Evolutionary conservation across 2,113 vertebrate genomes (phyloP), one percentile per base, ranked within the genome.

Genomic region (Atractosteus spatula): DNA sequence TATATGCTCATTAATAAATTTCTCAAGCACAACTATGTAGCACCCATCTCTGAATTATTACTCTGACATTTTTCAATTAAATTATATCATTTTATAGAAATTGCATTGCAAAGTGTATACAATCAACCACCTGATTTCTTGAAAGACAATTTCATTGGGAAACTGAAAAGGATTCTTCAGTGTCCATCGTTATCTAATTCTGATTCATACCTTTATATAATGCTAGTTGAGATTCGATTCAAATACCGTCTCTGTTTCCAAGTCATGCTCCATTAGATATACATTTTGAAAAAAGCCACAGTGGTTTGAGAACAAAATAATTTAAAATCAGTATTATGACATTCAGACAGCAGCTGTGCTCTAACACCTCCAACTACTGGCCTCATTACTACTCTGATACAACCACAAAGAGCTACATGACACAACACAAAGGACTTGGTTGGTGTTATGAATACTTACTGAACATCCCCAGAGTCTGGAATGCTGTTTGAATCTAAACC

Each of bases 121-220:
- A 73, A 74, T 70, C 56, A 45, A n/a, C 72, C 66, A 62, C 44
- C 71, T 74, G 72, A 68, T 68, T 68, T 51, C 42, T 16, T 16
- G 17, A 56, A 29, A 55, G 72, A 29, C 42, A 42, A 59, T 62
- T 62, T 54, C 44, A 68, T 42, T 10, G 57, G 64, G 55, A 72
- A 67, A 72, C 47, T 72, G 63, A 11, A 47, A 14, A 59, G 70
- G 59, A 54, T 17, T 59, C 55, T 72, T 55, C 16, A 45, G 54
- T 55, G 66, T 66, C 66, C 42, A 43, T 73, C 66, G 62, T 54
- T 68, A 42, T 74, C 68, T 47, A 68, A 74, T 17, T 11, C 43
- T 10, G 54, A 55, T 41, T 74, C 56, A 16, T 59, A 55, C n/a
- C 56, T 67, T 72, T 55, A 57, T 29, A 41, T 44, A 4, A 12